Conservation (phyloP, 2,113 vertebrate genomes). For the Ibidorhyncha struthersii region DNA sequence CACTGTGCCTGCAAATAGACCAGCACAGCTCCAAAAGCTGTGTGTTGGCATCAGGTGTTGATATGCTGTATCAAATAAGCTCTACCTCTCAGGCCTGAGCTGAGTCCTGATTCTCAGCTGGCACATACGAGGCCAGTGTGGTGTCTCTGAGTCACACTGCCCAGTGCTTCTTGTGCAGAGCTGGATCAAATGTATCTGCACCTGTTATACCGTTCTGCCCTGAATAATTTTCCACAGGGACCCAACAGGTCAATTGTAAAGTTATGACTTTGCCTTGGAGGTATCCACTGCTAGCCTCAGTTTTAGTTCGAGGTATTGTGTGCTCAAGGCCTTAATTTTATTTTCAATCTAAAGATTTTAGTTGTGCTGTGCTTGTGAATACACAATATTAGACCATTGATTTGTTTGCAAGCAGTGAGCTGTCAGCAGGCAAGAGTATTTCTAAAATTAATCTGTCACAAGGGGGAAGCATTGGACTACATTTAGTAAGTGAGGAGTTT, state of each 20-base stretch:
- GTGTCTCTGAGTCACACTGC: neutral
- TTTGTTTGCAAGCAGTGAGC: neutral
- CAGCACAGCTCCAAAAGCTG: neutral
- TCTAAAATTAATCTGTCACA: slow-evolving; percentile 58
- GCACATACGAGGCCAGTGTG: neutral
- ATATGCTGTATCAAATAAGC: neutral
- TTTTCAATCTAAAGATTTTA: neutral
- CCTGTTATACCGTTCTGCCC: neutral
- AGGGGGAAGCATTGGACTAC: slow-evolving; percentile 56
- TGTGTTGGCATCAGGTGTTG: neutral
- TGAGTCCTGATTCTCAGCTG: neutral
- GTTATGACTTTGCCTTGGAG: neutral
- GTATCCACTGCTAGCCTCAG: neutral
- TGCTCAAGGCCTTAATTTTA: neutral
- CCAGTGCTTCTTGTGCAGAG: neutral
- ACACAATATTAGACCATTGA: rapidly evolving
- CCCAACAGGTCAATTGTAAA: neutral
- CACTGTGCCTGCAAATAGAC: neutral
- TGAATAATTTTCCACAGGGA: neutral
- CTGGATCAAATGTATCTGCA: neutral
- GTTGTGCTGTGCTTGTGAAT: neutral
- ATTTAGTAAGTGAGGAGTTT: neutral
- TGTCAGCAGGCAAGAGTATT: neutral
- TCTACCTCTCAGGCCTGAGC: neutral
- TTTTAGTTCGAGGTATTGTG: neutral